A percentile compares a stretch with the other conserved stretches of the same genome.
These are phyloP conservation scores for Aspidoscelis tigris DNA, from an alignment of 2,113 vertebrate genomes.

Conservation along the genomic window DNA sequence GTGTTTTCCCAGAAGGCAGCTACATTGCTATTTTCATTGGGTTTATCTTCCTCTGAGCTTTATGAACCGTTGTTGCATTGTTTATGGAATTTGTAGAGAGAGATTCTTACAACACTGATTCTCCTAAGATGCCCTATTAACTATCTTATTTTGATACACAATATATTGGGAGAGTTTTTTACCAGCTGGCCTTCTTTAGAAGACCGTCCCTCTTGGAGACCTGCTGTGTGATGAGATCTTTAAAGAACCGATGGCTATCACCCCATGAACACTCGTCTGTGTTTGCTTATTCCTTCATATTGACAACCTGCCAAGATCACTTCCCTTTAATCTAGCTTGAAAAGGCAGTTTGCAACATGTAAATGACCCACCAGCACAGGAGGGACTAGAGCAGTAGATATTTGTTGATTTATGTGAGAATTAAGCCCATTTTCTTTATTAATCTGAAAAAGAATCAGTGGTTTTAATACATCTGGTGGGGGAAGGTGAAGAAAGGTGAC, in stretches of 20 bases:
- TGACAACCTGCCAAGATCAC: not conserved
- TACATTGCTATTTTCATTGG: not conserved
- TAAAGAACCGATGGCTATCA: not conserved
- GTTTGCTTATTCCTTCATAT: not conserved
- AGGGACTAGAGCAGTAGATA: not conserved
- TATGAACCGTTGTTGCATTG: not conserved
- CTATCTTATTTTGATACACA: not conserved
- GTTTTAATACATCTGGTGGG: slow-evolving; percentile 11
- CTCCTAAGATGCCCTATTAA: not conserved
- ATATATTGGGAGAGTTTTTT: not conserved
- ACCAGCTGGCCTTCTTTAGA: not conserved
- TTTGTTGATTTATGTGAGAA: slow-evolving; percentile 26
- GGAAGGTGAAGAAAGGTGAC: not conserved
- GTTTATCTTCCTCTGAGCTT: not conserved
- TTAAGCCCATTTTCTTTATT: not conserved
- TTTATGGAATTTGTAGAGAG: not conserved
- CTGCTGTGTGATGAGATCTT: not conserved
- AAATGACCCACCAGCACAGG: not conserved
- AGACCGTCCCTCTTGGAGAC: not conserved
- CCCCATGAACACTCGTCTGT: not conserved
- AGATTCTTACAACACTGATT: not conserved
- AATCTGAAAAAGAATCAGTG: slow-evolving; percentile 17
- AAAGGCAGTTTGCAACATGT: not conserved
- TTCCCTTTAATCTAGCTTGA: not conserved
- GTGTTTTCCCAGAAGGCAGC: not conserved